Percentiles rank a stretch among this genome's conserved stretches.
Evolutionary conservation across 2,113 vertebrate genomes (phyloP).

Genomic region (Tamias sibiricus): DNA sequence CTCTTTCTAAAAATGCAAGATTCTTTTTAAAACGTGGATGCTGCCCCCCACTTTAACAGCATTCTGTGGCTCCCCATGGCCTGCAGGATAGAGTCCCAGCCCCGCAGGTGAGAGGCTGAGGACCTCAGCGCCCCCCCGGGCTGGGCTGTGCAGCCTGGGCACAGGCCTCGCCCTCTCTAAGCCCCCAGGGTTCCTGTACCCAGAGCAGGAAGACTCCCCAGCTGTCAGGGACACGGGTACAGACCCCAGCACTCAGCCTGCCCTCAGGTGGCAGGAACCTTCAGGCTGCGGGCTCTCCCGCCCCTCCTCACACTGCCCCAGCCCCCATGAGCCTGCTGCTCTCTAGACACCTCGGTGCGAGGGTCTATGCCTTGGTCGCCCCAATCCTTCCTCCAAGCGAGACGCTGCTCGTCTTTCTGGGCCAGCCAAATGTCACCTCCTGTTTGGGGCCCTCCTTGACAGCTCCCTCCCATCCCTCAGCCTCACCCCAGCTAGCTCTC

Average conservation of each 20-base stretch:
- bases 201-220: neutral
- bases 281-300: neutral
- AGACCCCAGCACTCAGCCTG: neutral
- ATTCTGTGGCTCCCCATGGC: neutral
- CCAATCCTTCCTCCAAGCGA: neutral
- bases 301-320: neutral
- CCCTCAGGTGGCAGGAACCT: neutral
- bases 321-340: neutral
- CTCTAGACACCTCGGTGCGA: neutral
- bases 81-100: neutral
- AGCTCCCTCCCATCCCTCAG: neutral
- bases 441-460: neutral
- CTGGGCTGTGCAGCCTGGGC: neutral
- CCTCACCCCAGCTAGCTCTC: neutral
- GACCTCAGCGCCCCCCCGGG: rapidly evolving
- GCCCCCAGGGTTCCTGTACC: neutral
- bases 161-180: neutral
- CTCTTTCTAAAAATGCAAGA: conserved; percentile 30
- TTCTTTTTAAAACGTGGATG: neutral
- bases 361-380: neutral
- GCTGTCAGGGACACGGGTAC: neutral
- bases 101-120: too few relatives aligned
- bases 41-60: neutral
- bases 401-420: neutral
- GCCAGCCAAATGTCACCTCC: neutral